Base-by-base conservation (phyloP, 2,888 invertebrate species). In the Merodon equestris region DNA sequence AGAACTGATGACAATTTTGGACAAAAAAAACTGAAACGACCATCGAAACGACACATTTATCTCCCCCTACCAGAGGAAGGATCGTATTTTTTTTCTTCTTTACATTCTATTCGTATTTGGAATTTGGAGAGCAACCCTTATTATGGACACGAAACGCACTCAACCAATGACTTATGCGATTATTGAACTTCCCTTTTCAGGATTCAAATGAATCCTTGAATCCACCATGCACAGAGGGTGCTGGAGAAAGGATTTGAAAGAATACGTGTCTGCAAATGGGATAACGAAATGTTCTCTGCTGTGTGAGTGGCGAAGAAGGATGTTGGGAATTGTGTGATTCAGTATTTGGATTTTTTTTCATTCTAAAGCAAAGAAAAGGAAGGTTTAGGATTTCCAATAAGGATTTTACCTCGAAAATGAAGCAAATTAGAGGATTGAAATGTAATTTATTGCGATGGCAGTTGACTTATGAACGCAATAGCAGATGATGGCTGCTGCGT, bases 371-470 rank as follows among this genome's bases (percentile, higher is more conserved):
- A 75, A 75, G 60, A 50, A 79, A 74, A 81, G 60, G 27, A 27
- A 81, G 81, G 81, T 81, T 75, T 70, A 71, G 56, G 64, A 51
- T 58, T 74, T 63, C 34, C 9, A 60, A 68, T 73, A 75, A 70
- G 71, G 81, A 75, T 81, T 75, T 72, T 51, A 74, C 75, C 74
- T 81, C 66, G 40, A 75, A 71, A 81, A 70, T 75, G 75, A 75
- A 81, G 70, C 81, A 81, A 81, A 81, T 81, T 81, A 81, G 75
- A 81, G 81, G 81, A 81, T 81, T 81, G 81, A 60, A 71, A 71
- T 47, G 66, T 81, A 53, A 81, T 81, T 81, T 81, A 81, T 81
- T 66, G 61, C 75, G 17, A 58, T 61, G 70, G 75, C 47, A 71
- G 75, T 81, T 81, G 81, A 81, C 75, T 81, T 81, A 81, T 75